A percentile compares a stretch with the other conserved stretches of the same genome.
phyloP scores from a whole-genome alignment of 2,113 vertebrate species.

The Cebus imitator region DNA sequence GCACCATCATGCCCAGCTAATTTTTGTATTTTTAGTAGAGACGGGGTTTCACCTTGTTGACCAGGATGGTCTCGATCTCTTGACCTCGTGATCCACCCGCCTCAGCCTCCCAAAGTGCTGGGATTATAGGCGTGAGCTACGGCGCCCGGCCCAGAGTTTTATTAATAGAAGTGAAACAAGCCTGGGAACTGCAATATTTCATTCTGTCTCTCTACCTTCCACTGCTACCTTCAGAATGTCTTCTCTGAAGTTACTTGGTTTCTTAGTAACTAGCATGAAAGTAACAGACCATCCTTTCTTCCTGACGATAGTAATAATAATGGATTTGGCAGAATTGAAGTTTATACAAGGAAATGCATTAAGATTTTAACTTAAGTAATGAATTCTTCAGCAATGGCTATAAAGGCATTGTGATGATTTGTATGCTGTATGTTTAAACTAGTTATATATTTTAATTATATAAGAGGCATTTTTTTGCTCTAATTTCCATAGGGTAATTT shows the following conservation, averaged over 20 bases:
- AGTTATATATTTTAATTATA: slow-evolving; percentile 13
- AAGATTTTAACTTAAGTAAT: slow-evolving; percentile 3
- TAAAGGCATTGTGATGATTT: slow-evolving; percentile 14
- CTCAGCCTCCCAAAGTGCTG: too few species aligned
- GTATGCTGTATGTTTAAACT: background rate
- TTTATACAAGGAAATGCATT: slow-evolving; percentile 40
- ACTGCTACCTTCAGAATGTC: background rate
- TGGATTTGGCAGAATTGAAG: background rate
- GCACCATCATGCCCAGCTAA: too few species aligned
- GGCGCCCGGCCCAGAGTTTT: background rate
- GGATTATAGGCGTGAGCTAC: too few species aligned
- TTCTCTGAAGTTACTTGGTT: background rate
- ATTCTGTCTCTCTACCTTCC: background rate
- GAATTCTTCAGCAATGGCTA: background rate
- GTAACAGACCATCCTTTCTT: background rate
- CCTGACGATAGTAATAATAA: background rate
- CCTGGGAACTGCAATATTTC: background rate
- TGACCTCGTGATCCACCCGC: too few species aligned
- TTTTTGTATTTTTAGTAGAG: too few species aligned
- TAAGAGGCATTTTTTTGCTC: background rate
- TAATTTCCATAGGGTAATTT: background rate
- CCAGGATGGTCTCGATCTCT: too few species aligned
- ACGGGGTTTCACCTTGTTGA: too few species aligned
- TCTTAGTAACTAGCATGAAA: background rate
- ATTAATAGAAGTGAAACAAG: background rate